Base-by-base conservation (phyloP, 2,888 invertebrate genomes). In the Drosophila neotestacea region DNA sequence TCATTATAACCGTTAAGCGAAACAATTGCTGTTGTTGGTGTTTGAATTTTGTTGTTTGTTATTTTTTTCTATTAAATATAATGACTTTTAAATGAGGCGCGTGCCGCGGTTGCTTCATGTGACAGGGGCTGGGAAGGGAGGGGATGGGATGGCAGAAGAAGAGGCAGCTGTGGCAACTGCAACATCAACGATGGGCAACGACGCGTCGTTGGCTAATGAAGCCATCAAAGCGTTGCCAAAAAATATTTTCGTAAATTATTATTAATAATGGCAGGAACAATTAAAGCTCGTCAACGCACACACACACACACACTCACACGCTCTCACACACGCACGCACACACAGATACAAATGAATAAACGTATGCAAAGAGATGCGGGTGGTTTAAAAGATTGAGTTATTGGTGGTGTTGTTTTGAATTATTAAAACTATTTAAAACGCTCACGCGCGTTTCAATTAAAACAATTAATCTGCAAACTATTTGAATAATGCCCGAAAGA, bases 51-150 rank as follows among this genome's bases (percentile, higher is more conserved):
- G 13, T 46, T 30, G 7, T 30, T 28, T 46, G 22, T 42, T 59
- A 22, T 16, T 41, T 46, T 11, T 58, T 55, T 46, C 80, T 80
- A 84, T 88, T 83, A 64, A 72, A 67, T 76, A 56, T 83, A 88
- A 88, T 84, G 88, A 88, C 81, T 88, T 84, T 84, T 84, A 84
- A 84, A 84, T 84, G 84, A 86, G 84, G 69, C 84, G 84, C 84
- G 88, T 84, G 84, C 78, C 81, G 67, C 64, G 63, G 60, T 52
- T 63, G 64, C 65, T 50, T 36, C 42, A 61, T 50, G 73, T 62
- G n/a, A 22, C 13, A 4, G n/a, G 0, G 22, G 22, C 22, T 16
- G 16, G 16, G 16, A 16, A 16, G 16, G 16, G 16, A 16, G 16
- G 22, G 22, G 22, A 2, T 2, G 22, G 22, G 22, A 22, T 22